phyloP scores from a whole-genome alignment of 2,888 invertebrate species.

The Psylliodes chrysocephalus region DNA sequence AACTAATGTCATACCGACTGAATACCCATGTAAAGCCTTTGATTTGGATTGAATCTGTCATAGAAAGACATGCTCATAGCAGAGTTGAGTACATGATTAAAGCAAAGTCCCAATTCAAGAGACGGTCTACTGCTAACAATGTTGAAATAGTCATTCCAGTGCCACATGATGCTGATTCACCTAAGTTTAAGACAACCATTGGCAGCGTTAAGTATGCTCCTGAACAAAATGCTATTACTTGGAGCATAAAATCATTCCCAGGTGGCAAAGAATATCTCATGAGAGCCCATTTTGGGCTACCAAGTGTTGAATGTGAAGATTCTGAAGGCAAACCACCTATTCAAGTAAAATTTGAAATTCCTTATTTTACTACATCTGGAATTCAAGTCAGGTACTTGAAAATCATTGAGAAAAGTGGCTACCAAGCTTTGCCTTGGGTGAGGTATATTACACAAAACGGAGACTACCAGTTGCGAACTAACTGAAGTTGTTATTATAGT shows the following conservation, averaged over 20 bases:
- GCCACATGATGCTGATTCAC: slow-evolving; percentile 96
- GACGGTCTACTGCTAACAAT: slow-evolving; percentile 97
- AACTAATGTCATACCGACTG: slow-evolving; percentile 96
- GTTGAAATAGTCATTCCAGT: slow-evolving; percentile 98
- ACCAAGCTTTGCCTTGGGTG: slow-evolving; percentile 98
- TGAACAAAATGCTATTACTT: slow-evolving; percentile 95
- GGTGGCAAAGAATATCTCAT: slow-evolving; percentile 98
- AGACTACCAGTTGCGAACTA: slow-evolving; percentile 96
- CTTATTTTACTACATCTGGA: slow-evolving; percentile 98
- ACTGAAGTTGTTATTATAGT: slow-evolving; percentile 65
- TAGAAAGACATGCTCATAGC: slow-evolving; percentile 96
- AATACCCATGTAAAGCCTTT: slow-evolving; percentile 96
- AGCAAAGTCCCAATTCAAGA: slow-evolving; percentile 97
- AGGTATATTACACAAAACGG: slow-evolving; percentile 99
- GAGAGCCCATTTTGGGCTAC: slow-evolving; percentile 97
- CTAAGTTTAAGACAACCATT: slow-evolving; percentile 97
- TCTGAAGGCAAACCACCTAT: slow-evolving; percentile 97
- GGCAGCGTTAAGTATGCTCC: slow-evolving; percentile 98
- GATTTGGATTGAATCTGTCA: slow-evolving; percentile 99
- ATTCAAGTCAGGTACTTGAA: slow-evolving; percentile 97
- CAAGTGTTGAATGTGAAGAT: slow-evolving; percentile 95
- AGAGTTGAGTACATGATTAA: slow-evolving; percentile 99
- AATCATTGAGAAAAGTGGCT: slow-evolving; percentile 99
- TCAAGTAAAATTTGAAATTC: slow-evolving; percentile 98
- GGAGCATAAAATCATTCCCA: slow-evolving; percentile 97